phyloP scores from a whole-genome alignment of 2,113 vertebrate genomes.

The Collichthys lucidus region DNA sequence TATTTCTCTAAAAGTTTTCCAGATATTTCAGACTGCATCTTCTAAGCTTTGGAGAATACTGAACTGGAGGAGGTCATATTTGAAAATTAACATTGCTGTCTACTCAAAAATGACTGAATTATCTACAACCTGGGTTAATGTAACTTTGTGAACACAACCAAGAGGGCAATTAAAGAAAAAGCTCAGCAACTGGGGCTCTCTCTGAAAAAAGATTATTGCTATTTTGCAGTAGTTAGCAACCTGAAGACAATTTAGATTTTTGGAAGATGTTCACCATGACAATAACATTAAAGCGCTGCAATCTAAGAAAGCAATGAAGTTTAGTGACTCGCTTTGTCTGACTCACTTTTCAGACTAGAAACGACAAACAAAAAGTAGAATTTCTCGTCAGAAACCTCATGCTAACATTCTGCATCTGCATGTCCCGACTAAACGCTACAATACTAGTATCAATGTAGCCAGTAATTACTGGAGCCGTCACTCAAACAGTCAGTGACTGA shows the following conservation, averaged over 20 bases:
- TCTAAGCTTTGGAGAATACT: background rate
- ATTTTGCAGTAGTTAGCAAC: background rate
- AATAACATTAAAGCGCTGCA: background rate
- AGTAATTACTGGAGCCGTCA: slow-evolving; percentile 22
- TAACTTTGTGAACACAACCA: background rate
- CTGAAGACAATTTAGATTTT: background rate
- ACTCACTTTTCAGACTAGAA: background rate
- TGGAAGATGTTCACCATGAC: background rate
- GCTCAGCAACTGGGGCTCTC: background rate
- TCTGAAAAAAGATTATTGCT: background rate
- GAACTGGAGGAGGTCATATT: background rate
- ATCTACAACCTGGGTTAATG: background rate
- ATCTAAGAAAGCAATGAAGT: background rate
- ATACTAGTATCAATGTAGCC: background rate
- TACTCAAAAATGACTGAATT: background rate
- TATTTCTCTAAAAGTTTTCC: background rate
- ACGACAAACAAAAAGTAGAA: background rate
- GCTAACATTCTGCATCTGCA: background rate
- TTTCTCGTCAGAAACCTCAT: background rate
- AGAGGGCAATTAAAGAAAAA: background rate
- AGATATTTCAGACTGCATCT: background rate
- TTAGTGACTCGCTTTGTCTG: background rate
- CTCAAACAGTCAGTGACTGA: slow-evolving; percentile 17
- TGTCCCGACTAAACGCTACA: background rate
- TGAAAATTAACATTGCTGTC: background rate